These are phyloP conservation scores for Drosophila kuntzei DNA, from an alignment of 2,888 invertebrate genomes.

Conservation along the genomic window DNA sequence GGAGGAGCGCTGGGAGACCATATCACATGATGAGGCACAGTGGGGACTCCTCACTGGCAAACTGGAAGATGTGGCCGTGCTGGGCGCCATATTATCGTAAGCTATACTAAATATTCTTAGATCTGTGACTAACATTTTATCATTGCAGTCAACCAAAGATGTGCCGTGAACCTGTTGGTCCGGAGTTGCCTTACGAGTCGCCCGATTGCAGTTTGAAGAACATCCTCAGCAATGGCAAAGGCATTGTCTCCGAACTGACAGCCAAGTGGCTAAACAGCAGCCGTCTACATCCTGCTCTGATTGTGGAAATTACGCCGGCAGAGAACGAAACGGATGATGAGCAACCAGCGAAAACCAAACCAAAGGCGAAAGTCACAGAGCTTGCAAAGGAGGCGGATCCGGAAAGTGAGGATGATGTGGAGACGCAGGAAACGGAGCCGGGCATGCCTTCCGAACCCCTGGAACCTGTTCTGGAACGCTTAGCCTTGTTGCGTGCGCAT, in stretches of 20 bases:
- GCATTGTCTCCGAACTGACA: constrained; percentile 95
- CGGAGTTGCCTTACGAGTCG: constrained; percentile 87
- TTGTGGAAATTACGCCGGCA: constrained; percentile 85
- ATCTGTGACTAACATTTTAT: not conserved
- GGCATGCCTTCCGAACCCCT: constrained; percentile 27
- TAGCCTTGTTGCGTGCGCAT: constrained; percentile 89
- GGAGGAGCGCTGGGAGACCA: constrained; percentile 91
- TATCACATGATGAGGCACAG: constrained; percentile 93
- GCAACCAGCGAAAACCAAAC: constrained; percentile 16
- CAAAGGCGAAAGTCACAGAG: constrained; percentile 12
- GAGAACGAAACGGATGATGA: constrained; percentile 85
- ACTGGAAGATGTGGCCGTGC: constrained; percentile 93
- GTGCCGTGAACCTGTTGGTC: constrained; percentile 84
- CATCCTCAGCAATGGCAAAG: constrained; percentile 89
- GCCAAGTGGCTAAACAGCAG: constrained; percentile 93
- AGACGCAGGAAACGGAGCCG: constrained; percentile 34
- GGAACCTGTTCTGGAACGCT: constrained; percentile 87
- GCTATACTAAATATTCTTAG: constrained; percentile 75
- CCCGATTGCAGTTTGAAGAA: constrained; percentile 89
- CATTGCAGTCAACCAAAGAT: constrained; percentile 71
- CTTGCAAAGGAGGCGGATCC: constrained; percentile 1
- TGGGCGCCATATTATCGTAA: constrained; percentile 88
- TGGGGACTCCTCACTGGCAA: constrained; percentile 95
- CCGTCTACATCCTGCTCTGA: constrained; percentile 89
- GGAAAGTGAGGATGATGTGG: constrained; percentile 4